Conservation (phyloP, 2,797 vertebrate genomes). For the Iguana delicatissima region DNA sequence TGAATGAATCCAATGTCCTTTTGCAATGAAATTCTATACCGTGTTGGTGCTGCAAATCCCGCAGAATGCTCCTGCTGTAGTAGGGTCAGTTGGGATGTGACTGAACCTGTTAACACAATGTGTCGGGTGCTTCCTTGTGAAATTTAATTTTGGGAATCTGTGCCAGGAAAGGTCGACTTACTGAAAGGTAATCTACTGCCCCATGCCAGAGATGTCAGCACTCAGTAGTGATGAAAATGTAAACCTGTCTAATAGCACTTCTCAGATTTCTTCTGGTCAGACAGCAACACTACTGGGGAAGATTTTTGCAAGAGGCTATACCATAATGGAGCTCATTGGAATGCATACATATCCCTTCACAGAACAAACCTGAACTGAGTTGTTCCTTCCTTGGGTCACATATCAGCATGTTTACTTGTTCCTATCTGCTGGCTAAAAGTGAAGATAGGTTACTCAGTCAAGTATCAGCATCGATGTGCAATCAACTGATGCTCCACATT, state of each 20-base stretch:
- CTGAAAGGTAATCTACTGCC: conserved; percentile 26
- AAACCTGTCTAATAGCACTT: neutral
- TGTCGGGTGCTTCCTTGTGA: neutral
- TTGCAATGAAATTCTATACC: neutral
- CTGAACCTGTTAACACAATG: neutral
- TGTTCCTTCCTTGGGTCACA: conserved; percentile 5
- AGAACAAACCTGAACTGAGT: neutral
- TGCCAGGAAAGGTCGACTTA: conserved; percentile 32
- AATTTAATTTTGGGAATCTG: conserved; percentile 42
- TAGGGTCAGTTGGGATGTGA: neutral
- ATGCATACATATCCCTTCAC: neutral
- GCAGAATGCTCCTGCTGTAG: rapidly evolving
- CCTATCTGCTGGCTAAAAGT: neutral
- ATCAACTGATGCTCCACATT: neutral
- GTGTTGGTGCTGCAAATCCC: conserved; percentile 24
- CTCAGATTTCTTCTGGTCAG: conserved; percentile 25
- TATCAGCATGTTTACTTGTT: conserved; percentile 12
- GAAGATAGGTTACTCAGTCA: neutral
- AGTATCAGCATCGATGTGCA: neutral
- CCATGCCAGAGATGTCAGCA: conserved; percentile 13
- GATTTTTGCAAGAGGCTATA: neutral
- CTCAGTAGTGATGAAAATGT: neutral
- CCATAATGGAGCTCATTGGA: neutral
- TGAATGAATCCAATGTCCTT: neutral
- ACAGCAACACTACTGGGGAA: neutral